These are phyloP conservation scores for Leptopterna dolabrata DNA, from an alignment of 2,888 invertebrate species.

Conservation along the genomic window DNA sequence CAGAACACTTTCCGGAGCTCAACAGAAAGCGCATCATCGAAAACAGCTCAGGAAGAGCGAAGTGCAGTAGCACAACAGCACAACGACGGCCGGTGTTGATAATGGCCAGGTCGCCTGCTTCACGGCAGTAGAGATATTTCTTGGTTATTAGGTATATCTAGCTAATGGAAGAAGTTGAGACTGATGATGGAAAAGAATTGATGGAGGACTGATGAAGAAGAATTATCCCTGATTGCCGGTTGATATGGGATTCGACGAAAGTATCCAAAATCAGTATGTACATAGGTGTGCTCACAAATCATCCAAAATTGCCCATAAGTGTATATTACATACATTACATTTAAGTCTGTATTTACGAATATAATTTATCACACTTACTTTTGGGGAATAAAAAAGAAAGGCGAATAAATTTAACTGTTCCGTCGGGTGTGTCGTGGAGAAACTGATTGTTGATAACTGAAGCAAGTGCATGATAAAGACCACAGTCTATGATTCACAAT, in stretches of 20 bases:
- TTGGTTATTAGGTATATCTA: too few species aligned
- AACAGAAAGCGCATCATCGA: too few species aligned
- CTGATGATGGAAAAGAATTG: too few species aligned
- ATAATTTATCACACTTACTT: constrained; percentile 24
- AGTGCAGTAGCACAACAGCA: too few species aligned
- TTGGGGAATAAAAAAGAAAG: constrained; percentile 20
- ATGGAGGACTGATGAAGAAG: background rate
- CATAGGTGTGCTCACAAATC: constrained; percentile 21
- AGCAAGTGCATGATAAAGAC: constrained; percentile 52
- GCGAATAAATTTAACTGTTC: constrained; percentile 46
- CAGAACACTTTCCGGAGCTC: too few species aligned
- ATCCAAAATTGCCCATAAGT: background rate
- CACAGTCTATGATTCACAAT: constrained; percentile 36
- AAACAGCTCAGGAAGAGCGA: too few species aligned
- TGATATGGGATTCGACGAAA: background rate
- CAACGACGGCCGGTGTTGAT: too few species aligned
- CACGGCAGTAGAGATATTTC: too few species aligned
- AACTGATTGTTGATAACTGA: constrained; percentile 58
- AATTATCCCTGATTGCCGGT: background rate
- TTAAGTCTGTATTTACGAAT: too few species aligned
- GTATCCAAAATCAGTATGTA: constrained; percentile 10
- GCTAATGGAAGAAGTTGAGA: too few species aligned
- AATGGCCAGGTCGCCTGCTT: too few species aligned
- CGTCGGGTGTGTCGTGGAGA: constrained; percentile 39
- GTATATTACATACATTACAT: constrained; percentile 15